Percentiles rank a stretch among this genome's conserved stretches.
Conservation (phyloP, 2,113 vertebrate species). For the Mobula birostris region DNA sequence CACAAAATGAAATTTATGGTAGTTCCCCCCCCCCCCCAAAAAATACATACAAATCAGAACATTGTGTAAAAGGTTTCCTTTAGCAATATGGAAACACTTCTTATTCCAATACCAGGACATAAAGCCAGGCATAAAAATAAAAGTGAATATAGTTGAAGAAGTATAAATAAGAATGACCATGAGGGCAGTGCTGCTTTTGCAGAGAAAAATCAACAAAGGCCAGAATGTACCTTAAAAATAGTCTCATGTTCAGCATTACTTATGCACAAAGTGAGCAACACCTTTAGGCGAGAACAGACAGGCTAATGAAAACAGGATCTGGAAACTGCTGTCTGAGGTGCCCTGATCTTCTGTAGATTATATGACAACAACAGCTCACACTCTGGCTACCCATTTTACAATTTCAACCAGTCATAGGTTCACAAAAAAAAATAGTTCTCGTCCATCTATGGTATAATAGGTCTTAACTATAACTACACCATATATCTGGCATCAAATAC, state of each 20-base stretch:
- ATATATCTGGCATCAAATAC: background rate
- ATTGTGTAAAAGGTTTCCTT: background rate
- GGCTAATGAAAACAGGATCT: background rate
- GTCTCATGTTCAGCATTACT: background rate
- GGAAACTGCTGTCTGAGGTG: background rate
- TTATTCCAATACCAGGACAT: background rate
- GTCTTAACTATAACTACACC: too few species aligned
- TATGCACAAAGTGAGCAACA: background rate
- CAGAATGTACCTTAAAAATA: background rate
- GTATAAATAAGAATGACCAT: background rate
- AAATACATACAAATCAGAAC: background rate
- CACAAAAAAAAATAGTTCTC: background rate
- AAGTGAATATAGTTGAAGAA: background rate
- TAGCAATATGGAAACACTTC: background rate
- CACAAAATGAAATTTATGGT: background rate
- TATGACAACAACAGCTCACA: background rate
- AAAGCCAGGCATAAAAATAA: background rate
- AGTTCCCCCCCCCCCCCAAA: background rate
- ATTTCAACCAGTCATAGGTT: background rate
- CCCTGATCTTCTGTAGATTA: background rate
- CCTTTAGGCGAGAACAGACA: background rate
- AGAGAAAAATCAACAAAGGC: background rate
- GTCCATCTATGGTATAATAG: background rate
- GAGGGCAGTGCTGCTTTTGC: background rate
- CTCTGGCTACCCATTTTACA: background rate